A percentile compares a stretch with the other conserved stretches of the same genome.
Conservation (phyloP, 2,888 invertebrate species). For the Orthosia gothica region DNA sequence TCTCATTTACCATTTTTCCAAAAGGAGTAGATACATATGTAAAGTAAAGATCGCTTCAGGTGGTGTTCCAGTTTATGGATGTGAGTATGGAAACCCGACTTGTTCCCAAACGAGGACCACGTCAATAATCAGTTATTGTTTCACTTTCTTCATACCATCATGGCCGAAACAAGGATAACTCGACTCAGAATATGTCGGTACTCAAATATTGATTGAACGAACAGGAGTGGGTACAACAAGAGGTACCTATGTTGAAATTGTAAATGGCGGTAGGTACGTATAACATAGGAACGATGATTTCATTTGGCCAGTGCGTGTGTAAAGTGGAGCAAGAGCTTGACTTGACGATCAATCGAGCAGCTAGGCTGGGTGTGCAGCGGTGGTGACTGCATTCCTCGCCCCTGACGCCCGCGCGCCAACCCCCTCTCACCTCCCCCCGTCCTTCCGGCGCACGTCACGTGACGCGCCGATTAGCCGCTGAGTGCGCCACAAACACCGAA, state of each 20-base stretch:
- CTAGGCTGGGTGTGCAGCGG: slow-evolving; percentile 83
- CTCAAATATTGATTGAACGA: not conserved
- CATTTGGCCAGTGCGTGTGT: slow-evolving; percentile 63
- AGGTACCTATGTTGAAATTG: not conserved
- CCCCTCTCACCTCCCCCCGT: slow-evolving; percentile 84
- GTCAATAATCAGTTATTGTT: not conserved
- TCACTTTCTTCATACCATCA: not conserved
- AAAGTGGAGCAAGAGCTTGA: slow-evolving; percentile 67
- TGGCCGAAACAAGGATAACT: not conserved
- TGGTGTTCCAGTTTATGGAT: too few relatives aligned
- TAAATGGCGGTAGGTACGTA: slow-evolving; percentile 13
- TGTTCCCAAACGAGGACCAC: not conserved
- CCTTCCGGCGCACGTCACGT: slow-evolving; percentile 90
- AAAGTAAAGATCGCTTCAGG: too few relatives aligned
- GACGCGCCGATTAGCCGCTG: slow-evolving; percentile 90
- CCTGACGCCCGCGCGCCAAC: slow-evolving; percentile 76
- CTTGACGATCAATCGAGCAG: slow-evolving; percentile 85
- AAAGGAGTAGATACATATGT: too few relatives aligned
- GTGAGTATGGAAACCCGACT: not conserved
- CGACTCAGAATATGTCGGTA: not conserved
- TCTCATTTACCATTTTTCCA: not conserved
- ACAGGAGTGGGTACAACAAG: not conserved
- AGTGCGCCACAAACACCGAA: slow-evolving; percentile 90
- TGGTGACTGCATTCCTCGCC: slow-evolving; percentile 90
- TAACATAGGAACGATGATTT: slow-evolving; percentile 42